Conservation (phyloP, 2,888 invertebrate species). For the Leucophenga montana region DNA sequence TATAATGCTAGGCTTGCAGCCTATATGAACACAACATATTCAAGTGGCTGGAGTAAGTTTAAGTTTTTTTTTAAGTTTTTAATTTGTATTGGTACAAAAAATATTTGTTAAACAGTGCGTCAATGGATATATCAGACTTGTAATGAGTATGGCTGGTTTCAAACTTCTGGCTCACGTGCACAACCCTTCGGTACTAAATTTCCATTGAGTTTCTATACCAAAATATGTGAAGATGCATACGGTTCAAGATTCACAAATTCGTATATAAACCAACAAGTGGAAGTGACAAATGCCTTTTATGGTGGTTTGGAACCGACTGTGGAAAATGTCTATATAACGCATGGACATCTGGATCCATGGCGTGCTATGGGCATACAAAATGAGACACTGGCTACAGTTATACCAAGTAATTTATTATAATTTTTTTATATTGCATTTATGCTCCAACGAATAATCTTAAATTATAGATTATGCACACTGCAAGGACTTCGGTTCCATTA, state of each 20-base stretch:
- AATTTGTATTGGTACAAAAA: background rate
- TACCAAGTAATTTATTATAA: conserved; percentile 55
- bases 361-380: conserved; percentile 73
- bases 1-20: conserved; percentile 53
- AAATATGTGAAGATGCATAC: conserved; percentile 64
- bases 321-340: conserved; percentile 75
- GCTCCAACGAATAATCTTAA: conserved; percentile 45
- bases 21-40: conserved; percentile 49
- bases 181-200: conserved; percentile 76
- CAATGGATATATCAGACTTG: conserved; percentile 90
- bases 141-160: conserved; percentile 89
- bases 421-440: background rate
- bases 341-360: conserved; percentile 77
- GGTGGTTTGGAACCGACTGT: conserved; percentile 74
- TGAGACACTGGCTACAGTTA: conserved; percentile 59
- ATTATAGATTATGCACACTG: conserved; percentile 68
- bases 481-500: conserved; percentile 69
- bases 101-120: conserved; percentile 69
- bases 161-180: conserved; percentile 78
- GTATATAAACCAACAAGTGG: conserved; percentile 52
- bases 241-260: conserved; percentile 57
- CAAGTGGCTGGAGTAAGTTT: conserved; percentile 56
- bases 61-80: background rate
- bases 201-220: conserved; percentile 60
- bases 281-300: conserved; percentile 73